Evolutionary conservation across 2,797 vertebrate genomes (phyloP).

Genomic region (Telmatherina bonti): DNA sequence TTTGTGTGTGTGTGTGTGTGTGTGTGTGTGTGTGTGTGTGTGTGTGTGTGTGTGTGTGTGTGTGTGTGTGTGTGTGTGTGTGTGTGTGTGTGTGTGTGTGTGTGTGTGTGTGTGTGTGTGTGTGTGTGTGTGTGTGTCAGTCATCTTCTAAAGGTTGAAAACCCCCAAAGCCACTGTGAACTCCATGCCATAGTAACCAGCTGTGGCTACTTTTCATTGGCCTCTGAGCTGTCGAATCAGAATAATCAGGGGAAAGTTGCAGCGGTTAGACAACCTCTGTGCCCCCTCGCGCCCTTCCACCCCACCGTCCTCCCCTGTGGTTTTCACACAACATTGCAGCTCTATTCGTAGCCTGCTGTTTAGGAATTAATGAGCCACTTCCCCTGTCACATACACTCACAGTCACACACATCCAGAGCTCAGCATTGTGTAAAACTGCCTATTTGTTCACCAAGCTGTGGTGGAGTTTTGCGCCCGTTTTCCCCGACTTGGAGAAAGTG

Average conservation of each 20-base stretch:
- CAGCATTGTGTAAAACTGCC: conserved; percentile 25
- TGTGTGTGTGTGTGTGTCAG: too few relatives aligned
- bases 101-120: too few relatives aligned
- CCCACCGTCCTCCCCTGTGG: conserved; percentile 43
- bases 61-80: too few relatives aligned
- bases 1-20: too few relatives aligned
- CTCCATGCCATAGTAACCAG: conserved; percentile 81
- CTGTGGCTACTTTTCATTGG: conserved; percentile 72
- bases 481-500: too few relatives aligned
- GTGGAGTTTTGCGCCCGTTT: background rate
- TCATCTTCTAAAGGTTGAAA: conserved; percentile 21
- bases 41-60: too few relatives aligned
- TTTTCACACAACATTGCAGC: conserved; percentile 52
- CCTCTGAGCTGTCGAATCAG: conserved; percentile 68
- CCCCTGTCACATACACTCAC: conserved; percentile 61
- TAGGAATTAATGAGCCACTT: conserved; percentile 75
- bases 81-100: too few relatives aligned
- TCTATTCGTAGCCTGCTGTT: conserved; percentile 76
- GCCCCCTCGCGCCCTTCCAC: conserved; percentile 32
- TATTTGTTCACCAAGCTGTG: conserved; percentile 8
- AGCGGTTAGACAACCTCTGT: conserved; percentile 64
- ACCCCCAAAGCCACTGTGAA: conserved; percentile 26
- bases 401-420: conserved; percentile 41
- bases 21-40: too few relatives aligned
- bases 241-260: conserved; percentile 68